Base-by-base conservation (phyloP, 2,797 vertebrate genomes). In the Apodemus agrarius region DNA sequence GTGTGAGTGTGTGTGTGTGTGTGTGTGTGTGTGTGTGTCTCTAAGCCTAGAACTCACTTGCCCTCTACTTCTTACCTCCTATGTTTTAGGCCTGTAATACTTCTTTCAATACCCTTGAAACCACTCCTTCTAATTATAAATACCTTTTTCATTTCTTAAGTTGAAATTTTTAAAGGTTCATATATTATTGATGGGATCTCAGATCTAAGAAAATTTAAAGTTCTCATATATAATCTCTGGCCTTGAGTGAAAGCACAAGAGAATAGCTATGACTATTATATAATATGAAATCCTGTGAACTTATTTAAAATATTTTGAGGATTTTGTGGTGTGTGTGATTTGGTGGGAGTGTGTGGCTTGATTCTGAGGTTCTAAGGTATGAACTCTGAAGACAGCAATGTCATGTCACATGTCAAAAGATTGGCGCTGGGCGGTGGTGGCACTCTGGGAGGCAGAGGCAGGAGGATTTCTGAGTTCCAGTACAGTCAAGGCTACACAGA, bases 71-170 rank as follows among this genome's bases (percentile, higher is more conserved):
- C 76, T 43, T 31, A 79, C 29, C 29, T 79, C 76, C 76, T 31
- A 79, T 5, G 26, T 52, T 52, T 31, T 79, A 4, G 46, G 29
- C 54, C 24, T 61, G 24, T 16, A 83, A 83, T 63, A 83, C 26
- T 31, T 83, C 37, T 43, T 43, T 83, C 57, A 43, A 83, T 9
- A 63, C 37, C 37, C 57, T 63, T 19, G 57, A 63, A 83, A 83
- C 12, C 57, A 63, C 8, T 83, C 29, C 37, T n/a, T 81, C 54
- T 83, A 43, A 40, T 40, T 83, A 63, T 19, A 83, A 59, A 59
- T 83, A 61, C 17, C 57, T 43, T 83, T 94, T 80, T 21, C 94
- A 83, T 86, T 96, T 96, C 75, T 69, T 37, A 72, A 26, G 83
- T n/a, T 65, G 26, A 46, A 49, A 13, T 46, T 84, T 81, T 67